Evolutionary conservation across 2,113 vertebrate genomes (phyloP), one percentile per base, ranked within the genome.

Genomic region (Eclectus roratus): DNA sequence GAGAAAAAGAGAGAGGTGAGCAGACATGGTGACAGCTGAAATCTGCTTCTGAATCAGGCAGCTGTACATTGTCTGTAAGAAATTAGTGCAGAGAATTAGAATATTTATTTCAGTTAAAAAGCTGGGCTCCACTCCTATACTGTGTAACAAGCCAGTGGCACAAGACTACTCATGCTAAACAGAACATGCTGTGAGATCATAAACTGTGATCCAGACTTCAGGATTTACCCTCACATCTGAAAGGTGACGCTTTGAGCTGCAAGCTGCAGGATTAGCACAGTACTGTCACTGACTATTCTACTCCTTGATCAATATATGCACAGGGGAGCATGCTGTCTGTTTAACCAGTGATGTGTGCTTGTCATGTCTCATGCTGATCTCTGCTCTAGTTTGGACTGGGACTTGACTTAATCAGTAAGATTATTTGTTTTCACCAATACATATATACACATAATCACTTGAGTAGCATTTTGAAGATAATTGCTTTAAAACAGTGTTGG

Each of bases 1-100:
- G 50, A 98, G 97, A 78, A 98, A 97, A 65, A 98, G 96, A 92
- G 98, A 98, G 28, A 97, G 98, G 98, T 96, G 78, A 96, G 93
- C 31, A 13, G 13, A 44, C 58, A 8, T 3, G 35, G 41, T 19
- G 56, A n/a, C 47, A 71, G n/a, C 68, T 47, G 39, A 33, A 15
- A 41, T 27, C 25, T 66, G 46, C 50, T 73, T 63, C 47, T 5
- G 1, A 56, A 10, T 29, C 13, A 12, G 37, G 60, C 27, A 31
- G 47, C 46, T 3, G 3, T 7, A 82, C 55, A 9, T 8, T 56
- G 37, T 6, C 46, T 35, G 0, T n/a, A 39, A 66, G 13, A 80
- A 47, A 24, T 72, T 8, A 58, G 13, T 35, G 49, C 46, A 58
- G 41, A 44, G 31, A 58, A 56, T 13, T 66, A 25, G 41, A 66